These are phyloP conservation scores for Ageneiosus marmoratus DNA, from an alignment of 2,113 vertebrate genomes.

Conservation along the genomic window DNA sequence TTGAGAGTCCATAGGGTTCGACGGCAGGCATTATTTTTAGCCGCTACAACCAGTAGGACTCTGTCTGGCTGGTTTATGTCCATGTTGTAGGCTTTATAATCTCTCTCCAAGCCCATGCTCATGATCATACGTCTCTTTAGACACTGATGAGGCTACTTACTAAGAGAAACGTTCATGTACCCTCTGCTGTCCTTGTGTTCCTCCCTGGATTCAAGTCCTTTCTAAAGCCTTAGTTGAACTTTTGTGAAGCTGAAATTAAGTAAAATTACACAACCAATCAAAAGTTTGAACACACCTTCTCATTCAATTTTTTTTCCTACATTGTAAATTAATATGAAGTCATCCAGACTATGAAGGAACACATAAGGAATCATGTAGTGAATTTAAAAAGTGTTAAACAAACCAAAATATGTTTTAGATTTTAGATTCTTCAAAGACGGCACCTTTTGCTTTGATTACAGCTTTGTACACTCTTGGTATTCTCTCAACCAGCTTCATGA, in stretches of 20 bases:
- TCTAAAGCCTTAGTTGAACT: neutral
- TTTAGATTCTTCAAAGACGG: too few species aligned
- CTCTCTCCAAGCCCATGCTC: constrained; percentile 31
- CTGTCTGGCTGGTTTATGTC: constrained; percentile 21
- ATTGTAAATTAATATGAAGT: too few species aligned
- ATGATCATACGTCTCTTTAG: constrained; percentile 39
- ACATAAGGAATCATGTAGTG: too few species aligned
- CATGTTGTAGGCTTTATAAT: constrained; percentile 42
- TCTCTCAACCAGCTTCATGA: too few species aligned
- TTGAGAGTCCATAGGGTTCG: constrained; percentile 37
- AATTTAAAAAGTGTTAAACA: too few species aligned
- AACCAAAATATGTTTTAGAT: too few species aligned
- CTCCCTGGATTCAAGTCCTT: neutral
- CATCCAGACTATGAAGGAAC: too few species aligned
- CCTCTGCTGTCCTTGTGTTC: constrained; percentile 9
- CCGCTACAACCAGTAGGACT: constrained; percentile 13
- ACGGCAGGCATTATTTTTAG: constrained; percentile 49
- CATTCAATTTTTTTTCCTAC: too few species aligned
- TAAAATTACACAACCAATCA: too few species aligned
- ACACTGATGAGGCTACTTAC: constrained; percentile 32
- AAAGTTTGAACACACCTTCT: too few species aligned
- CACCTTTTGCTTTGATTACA: too few species aligned
- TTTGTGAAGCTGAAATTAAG: neutral
- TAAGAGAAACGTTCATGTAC: constrained; percentile 8
- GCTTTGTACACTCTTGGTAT: too few species aligned